Percentiles rank a stretch among this genome's conserved stretches.
Conservation (phyloP, 2,797 vertebrate genomes). For the Semaprochilodus insignis region DNA sequence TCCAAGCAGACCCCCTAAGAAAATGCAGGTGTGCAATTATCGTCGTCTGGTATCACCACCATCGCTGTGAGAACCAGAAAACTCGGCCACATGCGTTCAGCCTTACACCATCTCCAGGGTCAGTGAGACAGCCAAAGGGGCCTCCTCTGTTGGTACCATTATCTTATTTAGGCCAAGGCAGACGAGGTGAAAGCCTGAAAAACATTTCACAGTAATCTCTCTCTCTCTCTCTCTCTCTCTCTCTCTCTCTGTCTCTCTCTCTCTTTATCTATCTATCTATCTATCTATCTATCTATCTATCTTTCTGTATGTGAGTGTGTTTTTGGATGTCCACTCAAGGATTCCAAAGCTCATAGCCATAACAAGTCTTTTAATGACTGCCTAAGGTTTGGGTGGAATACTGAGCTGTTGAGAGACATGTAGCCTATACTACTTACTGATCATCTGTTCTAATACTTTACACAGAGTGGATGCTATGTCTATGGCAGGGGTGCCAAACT, state of each 20-base stretch:
- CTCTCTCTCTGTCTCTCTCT: too few species aligned
- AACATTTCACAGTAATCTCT: not conserved
- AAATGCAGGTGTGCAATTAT: too few species aligned
- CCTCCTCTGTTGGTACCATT: not conserved
- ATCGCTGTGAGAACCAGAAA: not conserved
- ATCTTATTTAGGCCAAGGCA: not conserved
- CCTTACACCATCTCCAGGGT: not conserved
- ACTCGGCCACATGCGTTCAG: not conserved
- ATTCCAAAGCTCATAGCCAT: not conserved
- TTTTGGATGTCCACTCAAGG: not conserved
- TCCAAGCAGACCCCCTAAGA: too few species aligned
- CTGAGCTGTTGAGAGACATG: not conserved
- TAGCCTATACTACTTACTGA: not conserved
- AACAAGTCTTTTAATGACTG: not conserved
- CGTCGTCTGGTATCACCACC: not conserved
- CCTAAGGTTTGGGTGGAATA: not conserved
- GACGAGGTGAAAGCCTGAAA: not conserved
- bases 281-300: too few species aligned
- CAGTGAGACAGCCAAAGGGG: not conserved
- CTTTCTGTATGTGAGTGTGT: not conserved
- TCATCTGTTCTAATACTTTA: too few species aligned
- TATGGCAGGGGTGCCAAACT: too few species aligned
- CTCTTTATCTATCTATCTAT: too few species aligned
- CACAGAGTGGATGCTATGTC: too few species aligned
- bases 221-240: too few species aligned